A percentile compares a stretch with the other conserved stretches of the same genome.
Evolutionary conservation across 2,113 vertebrate genomes (phyloP).

Genomic region (Nymphicus hollandicus): DNA sequence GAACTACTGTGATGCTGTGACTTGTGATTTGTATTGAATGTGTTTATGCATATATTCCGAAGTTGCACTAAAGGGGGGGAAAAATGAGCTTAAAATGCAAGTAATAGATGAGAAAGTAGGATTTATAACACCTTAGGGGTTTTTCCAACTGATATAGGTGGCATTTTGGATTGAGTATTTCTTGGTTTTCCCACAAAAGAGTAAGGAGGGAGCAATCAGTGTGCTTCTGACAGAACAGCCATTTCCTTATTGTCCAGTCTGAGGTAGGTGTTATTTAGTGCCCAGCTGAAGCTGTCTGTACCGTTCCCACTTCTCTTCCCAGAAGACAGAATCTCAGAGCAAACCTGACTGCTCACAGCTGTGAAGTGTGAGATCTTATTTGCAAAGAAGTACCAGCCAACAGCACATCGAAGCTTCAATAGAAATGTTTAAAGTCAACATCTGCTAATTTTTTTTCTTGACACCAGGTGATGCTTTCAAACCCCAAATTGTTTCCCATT

Average conservation of each 20-base stretch:
- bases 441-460: neutral
- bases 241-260: neutral
- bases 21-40: slow-evolving; percentile 8
- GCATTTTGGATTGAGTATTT: neutral
- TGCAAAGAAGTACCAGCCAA: neutral
- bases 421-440: neutral
- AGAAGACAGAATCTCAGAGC: neutral
- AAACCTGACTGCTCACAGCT: neutral
- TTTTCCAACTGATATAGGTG: neutral
- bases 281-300: neutral
- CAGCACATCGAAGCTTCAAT: neutral
- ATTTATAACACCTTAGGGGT: neutral
- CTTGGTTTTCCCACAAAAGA: neutral
- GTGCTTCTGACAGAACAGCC: neutral
- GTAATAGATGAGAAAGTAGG: neutral
- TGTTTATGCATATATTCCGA: slow-evolving; percentile 29
- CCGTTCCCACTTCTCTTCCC: neutral
- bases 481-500: neutral
- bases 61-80: slow-evolving; percentile 18
- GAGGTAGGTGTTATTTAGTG: neutral
- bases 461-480: neutral
- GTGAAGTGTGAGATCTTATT: neutral
- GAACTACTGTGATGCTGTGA: slow-evolving; percentile 34
- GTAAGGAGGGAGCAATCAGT: neutral
- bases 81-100: neutral